phyloP scores from a whole-genome alignment of 2,888 invertebrate species.

The Thalpophila matura region DNA sequence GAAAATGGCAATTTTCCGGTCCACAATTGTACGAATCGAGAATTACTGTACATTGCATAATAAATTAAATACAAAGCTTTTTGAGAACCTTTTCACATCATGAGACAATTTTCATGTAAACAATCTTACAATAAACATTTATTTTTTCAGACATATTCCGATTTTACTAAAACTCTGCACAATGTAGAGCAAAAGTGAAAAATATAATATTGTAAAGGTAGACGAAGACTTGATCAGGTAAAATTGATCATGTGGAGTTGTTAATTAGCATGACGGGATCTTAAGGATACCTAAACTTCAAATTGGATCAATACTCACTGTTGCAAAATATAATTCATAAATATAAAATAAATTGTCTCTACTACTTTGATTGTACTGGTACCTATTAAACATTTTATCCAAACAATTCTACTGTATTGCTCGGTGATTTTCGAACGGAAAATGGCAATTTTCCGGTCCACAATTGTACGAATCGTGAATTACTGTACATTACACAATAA shows the following conservation, averaged over 20 bases:
- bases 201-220: background rate
- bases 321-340: background rate
- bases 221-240: no score
- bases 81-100: background rate
- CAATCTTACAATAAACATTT: background rate
- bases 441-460: slow-evolving; percentile 5
- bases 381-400: background rate
- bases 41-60: background rate
- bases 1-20: slow-evolving; percentile 14
- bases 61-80: slow-evolving; percentile 10
- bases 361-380: no score
- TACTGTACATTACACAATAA: background rate
- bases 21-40: slow-evolving; percentile 5
- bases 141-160: background rate
- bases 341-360: background rate
- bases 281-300: no score
- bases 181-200: background rate
- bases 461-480: slow-evolving; percentile 10
- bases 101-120: background rate
- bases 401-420: slow-evolving; percentile 7
- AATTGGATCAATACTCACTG: no score
- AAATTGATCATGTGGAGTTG: no score
- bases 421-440: slow-evolving; percentile 11
- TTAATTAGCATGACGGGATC: no score
- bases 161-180: background rate